phyloP scores from a whole-genome alignment of 2,797 vertebrate genomes.

The Pseudomugil tenellus region DNA sequence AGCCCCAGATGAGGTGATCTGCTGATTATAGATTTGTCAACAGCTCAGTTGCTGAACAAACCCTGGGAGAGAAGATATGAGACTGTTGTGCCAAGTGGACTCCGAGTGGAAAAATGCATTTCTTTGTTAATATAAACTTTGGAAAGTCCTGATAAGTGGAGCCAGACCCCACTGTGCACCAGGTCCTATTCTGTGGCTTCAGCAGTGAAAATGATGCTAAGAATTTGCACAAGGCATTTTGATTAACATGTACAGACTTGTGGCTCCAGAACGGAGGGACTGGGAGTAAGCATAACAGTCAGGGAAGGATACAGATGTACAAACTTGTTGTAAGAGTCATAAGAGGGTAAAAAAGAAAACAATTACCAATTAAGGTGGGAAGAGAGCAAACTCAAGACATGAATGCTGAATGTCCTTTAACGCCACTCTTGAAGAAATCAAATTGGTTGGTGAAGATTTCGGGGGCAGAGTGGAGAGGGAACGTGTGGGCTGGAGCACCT shows the following conservation, averaged over 20 bases:
- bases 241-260: conserved; percentile 73
- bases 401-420: conserved; percentile 4
- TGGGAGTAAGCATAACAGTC: conserved; percentile 59
- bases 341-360: conserved; percentile 15
- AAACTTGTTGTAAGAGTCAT: conserved; percentile 11
- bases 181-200: conserved; percentile 70
- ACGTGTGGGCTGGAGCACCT: conserved; percentile 66
- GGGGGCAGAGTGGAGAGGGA: background rate
- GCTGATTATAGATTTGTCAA: conserved; percentile 76
- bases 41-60: conserved; percentile 70
- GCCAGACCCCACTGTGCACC: conserved; percentile 51
- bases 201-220: conserved; percentile 59
- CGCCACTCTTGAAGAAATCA: conserved; percentile 40
- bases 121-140: conserved; percentile 75
- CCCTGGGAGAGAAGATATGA: conserved; percentile 62
- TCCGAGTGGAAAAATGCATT: conserved; percentile 69
- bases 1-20: conserved; percentile 70
- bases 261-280: conserved; percentile 67
- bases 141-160: conserved; percentile 71
- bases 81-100: conserved; percentile 55
- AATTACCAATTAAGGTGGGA: background rate
- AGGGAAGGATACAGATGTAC: conserved; percentile 18
- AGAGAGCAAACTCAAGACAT: background rate
- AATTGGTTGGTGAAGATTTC: conserved; percentile 19
- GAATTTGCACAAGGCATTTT: conserved; percentile 74